Evolutionary conservation across 2,797 vertebrate species (phyloP).

Genomic region (Sebastes steindachneri): DNA sequence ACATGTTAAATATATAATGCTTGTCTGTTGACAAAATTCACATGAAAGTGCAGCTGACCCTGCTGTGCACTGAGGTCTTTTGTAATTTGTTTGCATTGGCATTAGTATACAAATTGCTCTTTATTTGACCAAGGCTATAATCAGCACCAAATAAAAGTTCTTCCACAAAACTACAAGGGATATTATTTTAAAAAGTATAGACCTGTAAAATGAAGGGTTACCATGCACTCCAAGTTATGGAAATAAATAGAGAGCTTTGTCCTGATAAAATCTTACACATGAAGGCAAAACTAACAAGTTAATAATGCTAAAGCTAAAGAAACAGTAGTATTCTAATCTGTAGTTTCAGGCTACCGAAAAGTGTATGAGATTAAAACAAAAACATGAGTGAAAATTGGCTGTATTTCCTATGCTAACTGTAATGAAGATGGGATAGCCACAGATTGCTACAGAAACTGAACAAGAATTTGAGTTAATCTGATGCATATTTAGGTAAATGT

Average conservation of each 20-base stretch:
- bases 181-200: not conserved
- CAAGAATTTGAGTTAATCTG: conserved; percentile 15
- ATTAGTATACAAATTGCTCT: not conserved
- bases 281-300: not conserved
- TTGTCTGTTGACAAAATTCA: not conserved
- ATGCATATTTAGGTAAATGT: conserved; percentile 24
- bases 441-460: conserved; percentile 72
- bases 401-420: not conserved
- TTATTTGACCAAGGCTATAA: not conserved
- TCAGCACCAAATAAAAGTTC: not conserved
- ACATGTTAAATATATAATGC: not conserved
- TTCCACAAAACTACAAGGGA: not conserved
- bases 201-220: conserved; percentile 35
- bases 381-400: conserved; percentile 44
- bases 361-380: conserved; percentile 42
- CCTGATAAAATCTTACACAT: conserved; percentile 2
- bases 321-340: conserved; percentile 5
- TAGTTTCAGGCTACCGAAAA: not conserved
- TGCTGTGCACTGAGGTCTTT: not conserved
- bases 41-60: not conserved
- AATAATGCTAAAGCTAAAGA: not conserved
- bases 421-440: conserved; percentile 63
- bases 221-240: not conserved
- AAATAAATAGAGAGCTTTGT: not conserved
- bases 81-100: not conserved